Evolutionary conservation across 2,113 vertebrate species (phyloP).

Genomic region (Coptodon bakossiorum): DNA sequence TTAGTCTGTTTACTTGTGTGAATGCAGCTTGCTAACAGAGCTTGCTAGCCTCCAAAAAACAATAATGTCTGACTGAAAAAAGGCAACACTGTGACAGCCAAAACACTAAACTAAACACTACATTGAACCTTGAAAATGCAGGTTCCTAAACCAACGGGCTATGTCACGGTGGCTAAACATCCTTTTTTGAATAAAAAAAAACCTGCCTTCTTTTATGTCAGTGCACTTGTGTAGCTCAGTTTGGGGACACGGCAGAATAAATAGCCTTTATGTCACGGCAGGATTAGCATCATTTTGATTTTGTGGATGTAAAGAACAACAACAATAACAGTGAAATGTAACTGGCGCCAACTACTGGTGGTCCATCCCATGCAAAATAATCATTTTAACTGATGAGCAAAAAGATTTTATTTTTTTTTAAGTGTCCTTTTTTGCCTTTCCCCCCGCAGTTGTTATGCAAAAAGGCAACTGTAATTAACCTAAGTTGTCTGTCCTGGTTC

Average conservation of each 20-base stretch:
- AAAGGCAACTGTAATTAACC: not conserved
- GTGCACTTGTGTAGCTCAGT: not conserved
- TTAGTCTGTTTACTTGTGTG: not conserved
- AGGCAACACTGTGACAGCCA: not conserved
- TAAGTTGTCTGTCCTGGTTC: not conserved
- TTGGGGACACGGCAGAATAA: not conserved
- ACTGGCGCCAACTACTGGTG: not conserved
- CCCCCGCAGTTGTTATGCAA: not conserved
- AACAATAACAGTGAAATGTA: not conserved
- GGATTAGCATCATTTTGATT: not conserved
- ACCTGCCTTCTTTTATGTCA: not conserved
- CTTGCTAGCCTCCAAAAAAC: not conserved
- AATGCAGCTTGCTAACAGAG: not conserved
- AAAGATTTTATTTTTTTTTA: accelerated
- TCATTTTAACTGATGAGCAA: not conserved
- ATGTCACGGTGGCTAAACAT: not conserved
- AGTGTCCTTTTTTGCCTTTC: not conserved
- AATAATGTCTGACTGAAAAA: not conserved
- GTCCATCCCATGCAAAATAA: not conserved
- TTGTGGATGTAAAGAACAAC: not conserved
- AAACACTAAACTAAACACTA: not conserved
- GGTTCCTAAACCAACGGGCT: not conserved
- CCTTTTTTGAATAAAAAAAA: no score
- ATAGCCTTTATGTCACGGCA: not conserved
- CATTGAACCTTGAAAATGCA: not conserved